Evolutionary conservation across 2,888 invertebrate genomes (phyloP).

Genomic region (Cantharis rustica): DNA sequence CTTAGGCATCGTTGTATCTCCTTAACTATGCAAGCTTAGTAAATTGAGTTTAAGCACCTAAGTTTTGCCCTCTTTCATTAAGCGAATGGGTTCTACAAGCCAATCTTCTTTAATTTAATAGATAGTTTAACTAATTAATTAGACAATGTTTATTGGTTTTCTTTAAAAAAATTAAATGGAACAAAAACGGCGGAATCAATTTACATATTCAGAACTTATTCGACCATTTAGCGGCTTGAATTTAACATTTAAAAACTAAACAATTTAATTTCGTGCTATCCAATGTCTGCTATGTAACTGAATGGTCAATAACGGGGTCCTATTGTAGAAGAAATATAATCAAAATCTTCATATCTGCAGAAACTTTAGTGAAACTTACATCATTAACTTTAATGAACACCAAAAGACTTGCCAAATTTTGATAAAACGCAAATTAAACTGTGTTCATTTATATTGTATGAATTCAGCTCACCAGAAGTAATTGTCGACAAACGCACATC

Average conservation of each 20-base stretch:
- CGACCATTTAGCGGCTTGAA: neutral
- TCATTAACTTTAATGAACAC: neutral
- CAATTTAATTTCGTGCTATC: neutral
- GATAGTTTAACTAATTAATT: slow-evolving; percentile 6
- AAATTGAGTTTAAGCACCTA: slow-evolving; percentile 2
- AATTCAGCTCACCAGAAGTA: neutral
- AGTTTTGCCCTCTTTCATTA: slow-evolving; percentile 1
- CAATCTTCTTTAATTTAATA: slow-evolving; percentile 6
- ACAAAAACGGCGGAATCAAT: neutral
- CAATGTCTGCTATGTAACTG: neutral
- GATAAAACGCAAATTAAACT: neutral
- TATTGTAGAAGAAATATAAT: neutral
- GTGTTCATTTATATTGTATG: neutral
- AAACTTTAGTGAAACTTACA: neutral
- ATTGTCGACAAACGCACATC: neutral
- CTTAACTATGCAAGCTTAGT: neutral
- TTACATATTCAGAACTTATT: neutral
- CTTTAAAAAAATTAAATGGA: neutral
- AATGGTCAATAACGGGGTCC: neutral
- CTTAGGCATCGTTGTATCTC: slow-evolving; percentile 1
- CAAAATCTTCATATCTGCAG: neutral
- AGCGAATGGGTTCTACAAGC: neutral
- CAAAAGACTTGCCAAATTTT: neutral
- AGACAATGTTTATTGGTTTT: neutral
- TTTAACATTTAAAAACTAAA: neutral